Evolutionary conservation across 2,797 vertebrate genomes (phyloP), one percentile per base, ranked within the genome.

Genomic region (Mus minutoides): DNA sequence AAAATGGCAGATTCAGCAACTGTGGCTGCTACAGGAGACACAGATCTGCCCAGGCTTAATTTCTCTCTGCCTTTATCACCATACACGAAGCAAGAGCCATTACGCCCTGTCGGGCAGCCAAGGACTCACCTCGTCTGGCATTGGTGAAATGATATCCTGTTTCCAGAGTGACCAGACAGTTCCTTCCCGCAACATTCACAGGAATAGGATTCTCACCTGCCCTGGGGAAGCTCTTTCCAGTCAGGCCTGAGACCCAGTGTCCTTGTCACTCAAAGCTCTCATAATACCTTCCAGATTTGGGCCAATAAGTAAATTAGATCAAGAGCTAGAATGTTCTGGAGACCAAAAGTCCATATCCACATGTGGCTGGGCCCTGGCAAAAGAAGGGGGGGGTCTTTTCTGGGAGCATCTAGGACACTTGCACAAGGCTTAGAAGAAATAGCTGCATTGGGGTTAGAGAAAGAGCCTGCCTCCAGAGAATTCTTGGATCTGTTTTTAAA

Each of bases 1-100:
- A 91, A 97, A 98, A 97, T 77, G 96, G 97, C 97, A 94, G 91
- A 98, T 95, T 98, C 97, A 98, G 97, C 97, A 97, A 43, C 83
- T 97, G 95, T 58, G 95, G 96, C 97, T 87, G 96, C 91, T 94
- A 87, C 79, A 69, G 92, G 95, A 97, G 97, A 98, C 96, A 80
- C 83, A 91, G 97, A 91, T 96, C 97, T 14, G 26, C 40, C 13
- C 91, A 0, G 11, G 95, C 91, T 97, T 94, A 83, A 92, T 98
- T 95, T 97, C 97, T 88, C 92, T 54, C 78, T 3, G 96, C 95
- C 94, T 97, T 94, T 97, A 95, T 97, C 95, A 2, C 94, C 94
- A 87, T 60, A 82, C 83, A 52, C 40, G 43, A 84, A 96, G 87
- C 78, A 64, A 89, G 95, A 97, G 94, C 95, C 88, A 94, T 98